Percentiles rank a stretch among this genome's conserved stretches.
Evolutionary conservation across 1,140 invertebrate genomes (phyloP).

Genomic region (Whitmania pigra): DNA sequence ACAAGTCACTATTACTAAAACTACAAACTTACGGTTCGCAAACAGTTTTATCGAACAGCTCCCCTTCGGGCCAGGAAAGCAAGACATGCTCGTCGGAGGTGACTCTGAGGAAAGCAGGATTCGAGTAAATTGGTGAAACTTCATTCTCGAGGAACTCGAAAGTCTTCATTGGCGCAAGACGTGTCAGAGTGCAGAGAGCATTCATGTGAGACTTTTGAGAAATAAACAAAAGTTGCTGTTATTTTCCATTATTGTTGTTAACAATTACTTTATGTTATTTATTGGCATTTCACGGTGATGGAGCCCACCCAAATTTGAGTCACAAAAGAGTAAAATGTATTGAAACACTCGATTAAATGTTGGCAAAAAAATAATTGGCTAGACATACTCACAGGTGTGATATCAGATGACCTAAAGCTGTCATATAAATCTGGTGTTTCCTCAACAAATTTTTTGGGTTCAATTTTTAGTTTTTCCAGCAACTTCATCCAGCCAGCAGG

Average conservation of each 20-base stretch:
- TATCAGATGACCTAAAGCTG: not conserved
- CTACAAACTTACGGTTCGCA: slow-evolving; percentile 55
- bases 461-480: not conserved
- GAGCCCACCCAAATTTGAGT: not conserved
- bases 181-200: slow-evolving; percentile 46
- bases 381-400: slow-evolving; percentile 1
- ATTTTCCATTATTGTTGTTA: too few relatives aligned
- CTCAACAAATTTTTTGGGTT: not conserved
- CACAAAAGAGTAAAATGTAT: not conserved
- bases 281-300: not conserved
- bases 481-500: not conserved
- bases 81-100: slow-evolving; percentile 76
- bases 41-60: slow-evolving; percentile 77
- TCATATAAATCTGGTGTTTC: not conserved
- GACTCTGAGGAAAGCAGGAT: slow-evolving; percentile 58
- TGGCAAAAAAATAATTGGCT: not conserved
- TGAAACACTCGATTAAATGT: not conserved
- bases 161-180: slow-evolving; percentile 53
- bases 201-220: slow-evolving; percentile 31
- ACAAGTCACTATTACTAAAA: too few relatives aligned
- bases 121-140: slow-evolving; percentile 50
- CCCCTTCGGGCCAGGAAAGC: slow-evolving; percentile 72
- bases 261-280: too few relatives aligned
- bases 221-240: not conserved
- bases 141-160: slow-evolving; percentile 49